phyloP scores from a whole-genome alignment of 2,113 vertebrate species.

The Neogobius melanostomus region DNA sequence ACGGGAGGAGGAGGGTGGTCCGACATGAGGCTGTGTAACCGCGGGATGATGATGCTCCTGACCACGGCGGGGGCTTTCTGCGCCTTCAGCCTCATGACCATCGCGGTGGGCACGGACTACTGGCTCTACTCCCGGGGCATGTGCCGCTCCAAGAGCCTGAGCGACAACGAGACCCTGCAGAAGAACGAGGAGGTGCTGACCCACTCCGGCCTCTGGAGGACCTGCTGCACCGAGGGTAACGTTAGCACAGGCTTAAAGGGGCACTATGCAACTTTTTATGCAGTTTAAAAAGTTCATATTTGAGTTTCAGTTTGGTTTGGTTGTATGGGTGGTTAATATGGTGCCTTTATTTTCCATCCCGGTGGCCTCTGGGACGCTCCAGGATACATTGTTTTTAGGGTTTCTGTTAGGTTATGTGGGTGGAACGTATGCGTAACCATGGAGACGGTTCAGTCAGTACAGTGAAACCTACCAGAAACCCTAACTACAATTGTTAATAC shows the following conservation, averaged over 20 bases:
- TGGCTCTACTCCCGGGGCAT: constrained; percentile 94
- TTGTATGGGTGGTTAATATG: no score
- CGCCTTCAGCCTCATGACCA: constrained; percentile 98
- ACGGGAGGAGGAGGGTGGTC: constrained; percentile 36
- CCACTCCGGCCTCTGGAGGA: constrained; percentile 95
- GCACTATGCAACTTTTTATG: neutral
- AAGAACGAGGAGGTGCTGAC: constrained; percentile 98
- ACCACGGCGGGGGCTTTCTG: constrained; percentile 95
- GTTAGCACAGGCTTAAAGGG: neutral
- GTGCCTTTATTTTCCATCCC: no score
- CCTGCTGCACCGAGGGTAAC: constrained; percentile 95
- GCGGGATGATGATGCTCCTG: constrained; percentile 92
- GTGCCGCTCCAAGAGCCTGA: constrained; percentile 86
- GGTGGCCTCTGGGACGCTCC: no score
- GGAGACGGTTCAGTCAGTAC: no score
- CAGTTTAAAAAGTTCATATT: no score
- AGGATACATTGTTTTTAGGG: no score
- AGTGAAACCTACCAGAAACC: no score
- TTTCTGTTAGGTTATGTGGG: no score
- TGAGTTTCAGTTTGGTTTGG: no score
- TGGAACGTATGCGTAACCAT: no score
- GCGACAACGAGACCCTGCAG: constrained; percentile 91
- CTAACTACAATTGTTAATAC: no score
- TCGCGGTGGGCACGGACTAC: constrained; percentile 97
- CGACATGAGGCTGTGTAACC: constrained; percentile 91